These are phyloP conservation scores for Aphidoletes aphidimyza DNA, from an alignment of 2,888 invertebrate genomes.

Conservation along the genomic window DNA sequence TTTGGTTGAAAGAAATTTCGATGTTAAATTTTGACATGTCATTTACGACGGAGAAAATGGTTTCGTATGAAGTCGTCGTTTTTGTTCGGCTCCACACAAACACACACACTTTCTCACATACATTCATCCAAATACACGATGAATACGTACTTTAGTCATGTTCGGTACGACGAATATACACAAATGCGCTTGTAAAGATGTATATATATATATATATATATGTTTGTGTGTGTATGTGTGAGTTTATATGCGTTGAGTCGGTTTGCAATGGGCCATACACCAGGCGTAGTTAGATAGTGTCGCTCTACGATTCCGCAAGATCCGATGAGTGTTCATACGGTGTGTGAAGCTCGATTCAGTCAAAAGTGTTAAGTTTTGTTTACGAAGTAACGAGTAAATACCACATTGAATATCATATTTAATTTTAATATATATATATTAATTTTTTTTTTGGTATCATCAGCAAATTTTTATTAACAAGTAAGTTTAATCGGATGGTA, in stretches of 20 bases:
- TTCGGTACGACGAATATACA: too few relatives aligned
- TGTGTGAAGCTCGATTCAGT: background rate
- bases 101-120: background rate
- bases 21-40: background rate
- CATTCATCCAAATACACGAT: background rate
- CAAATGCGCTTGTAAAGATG: too few relatives aligned
- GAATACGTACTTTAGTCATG: background rate
- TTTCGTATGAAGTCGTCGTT: background rate
- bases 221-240: background rate
- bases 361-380: constrained; percentile 3
- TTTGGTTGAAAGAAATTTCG: background rate
- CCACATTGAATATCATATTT: background rate
- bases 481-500: too few relatives aligned
- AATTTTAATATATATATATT: too few relatives aligned
- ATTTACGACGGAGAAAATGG: background rate
- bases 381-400: background rate
- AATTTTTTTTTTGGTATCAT: too few relatives aligned
- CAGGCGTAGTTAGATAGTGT: constrained; percentile 24
- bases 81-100: constrained; percentile 44
- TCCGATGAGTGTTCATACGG: background rate
- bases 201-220: background rate
- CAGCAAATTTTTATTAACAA: too few relatives aligned
- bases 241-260: background rate
- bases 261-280: background rate
- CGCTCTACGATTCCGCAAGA: background rate